Evolutionary conservation across 2,888 invertebrate species (phyloP).

Genomic region (Linnaemya vulpina): DNA sequence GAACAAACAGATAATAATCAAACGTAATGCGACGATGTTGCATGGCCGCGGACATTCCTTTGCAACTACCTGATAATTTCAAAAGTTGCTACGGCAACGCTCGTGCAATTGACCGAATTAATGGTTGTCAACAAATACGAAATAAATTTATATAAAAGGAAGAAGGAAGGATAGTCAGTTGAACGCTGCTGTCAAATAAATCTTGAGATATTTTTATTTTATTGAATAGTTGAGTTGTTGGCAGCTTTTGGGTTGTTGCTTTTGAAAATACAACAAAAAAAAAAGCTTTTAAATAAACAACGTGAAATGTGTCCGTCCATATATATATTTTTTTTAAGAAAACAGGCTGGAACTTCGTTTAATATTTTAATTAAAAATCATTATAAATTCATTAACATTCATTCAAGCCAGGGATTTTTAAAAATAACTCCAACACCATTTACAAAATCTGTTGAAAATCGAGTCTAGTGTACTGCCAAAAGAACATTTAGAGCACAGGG

Average conservation of each 20-base stretch:
- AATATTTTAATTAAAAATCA: too few relatives aligned
- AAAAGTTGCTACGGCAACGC: slow-evolving; percentile 15
- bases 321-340: too few relatives aligned
- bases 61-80: slow-evolving; percentile 9
- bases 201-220: background rate
- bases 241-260: background rate
- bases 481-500: too few relatives aligned
- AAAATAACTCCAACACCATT: too few relatives aligned
- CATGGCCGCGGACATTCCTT: slow-evolving; percentile 24
- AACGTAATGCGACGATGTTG: slow-evolving; percentile 34
- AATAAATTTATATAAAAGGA: background rate
- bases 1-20: slow-evolving; percentile 67
- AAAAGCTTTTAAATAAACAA: too few relatives aligned
- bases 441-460: too few relatives aligned
- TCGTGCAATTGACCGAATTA: slow-evolving; percentile 49
- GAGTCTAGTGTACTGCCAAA: too few relatives aligned
- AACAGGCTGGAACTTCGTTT: too few relatives aligned
- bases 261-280: background rate
- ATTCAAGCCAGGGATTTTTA: too few relatives aligned
- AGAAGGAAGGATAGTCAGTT: slow-evolving; percentile 18
- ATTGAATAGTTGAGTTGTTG: slow-evolving; percentile 14
- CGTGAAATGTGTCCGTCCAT: too few relatives aligned
- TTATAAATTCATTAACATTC: too few relatives aligned
- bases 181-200: background rate
- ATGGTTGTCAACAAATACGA: slow-evolving; percentile 25